phyloP scores from a whole-genome alignment of 2,113 vertebrate genomes.

The Opisthocomus hoazin region DNA sequence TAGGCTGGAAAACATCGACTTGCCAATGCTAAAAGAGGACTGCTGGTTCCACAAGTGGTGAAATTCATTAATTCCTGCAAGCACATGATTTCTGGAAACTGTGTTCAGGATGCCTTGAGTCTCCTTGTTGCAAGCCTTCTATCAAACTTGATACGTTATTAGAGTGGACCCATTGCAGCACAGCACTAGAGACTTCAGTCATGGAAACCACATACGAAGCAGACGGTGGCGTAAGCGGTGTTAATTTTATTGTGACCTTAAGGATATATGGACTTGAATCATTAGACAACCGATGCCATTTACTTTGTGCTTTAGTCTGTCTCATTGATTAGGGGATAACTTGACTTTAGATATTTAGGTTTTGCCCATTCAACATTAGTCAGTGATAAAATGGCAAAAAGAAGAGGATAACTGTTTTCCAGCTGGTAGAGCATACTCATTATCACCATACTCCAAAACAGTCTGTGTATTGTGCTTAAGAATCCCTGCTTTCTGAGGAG shows the following conservation, averaged over 20 bases:
- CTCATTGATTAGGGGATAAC: background rate
- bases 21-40: background rate
- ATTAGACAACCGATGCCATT: background rate
- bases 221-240: background rate
- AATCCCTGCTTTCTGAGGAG: background rate
- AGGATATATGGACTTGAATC: background rate
- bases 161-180: background rate
- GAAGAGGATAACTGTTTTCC: background rate
- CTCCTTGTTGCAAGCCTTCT: background rate
- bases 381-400: background rate
- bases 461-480: background rate
- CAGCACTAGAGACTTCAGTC: background rate
- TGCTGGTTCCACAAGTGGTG: background rate
- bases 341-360: background rate
- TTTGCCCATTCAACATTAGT: background rate
- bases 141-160: background rate
- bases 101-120: background rate
- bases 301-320: background rate
- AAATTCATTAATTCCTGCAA: background rate
- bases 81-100: background rate
- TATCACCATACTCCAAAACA: background rate
- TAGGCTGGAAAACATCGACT: background rate
- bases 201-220: background rate
- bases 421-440: fast-evolving
- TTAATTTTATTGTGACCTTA: background rate